Evolutionary conservation across 2,113 vertebrate species (phyloP).

Genomic region (Crotalus horridus): DNA sequence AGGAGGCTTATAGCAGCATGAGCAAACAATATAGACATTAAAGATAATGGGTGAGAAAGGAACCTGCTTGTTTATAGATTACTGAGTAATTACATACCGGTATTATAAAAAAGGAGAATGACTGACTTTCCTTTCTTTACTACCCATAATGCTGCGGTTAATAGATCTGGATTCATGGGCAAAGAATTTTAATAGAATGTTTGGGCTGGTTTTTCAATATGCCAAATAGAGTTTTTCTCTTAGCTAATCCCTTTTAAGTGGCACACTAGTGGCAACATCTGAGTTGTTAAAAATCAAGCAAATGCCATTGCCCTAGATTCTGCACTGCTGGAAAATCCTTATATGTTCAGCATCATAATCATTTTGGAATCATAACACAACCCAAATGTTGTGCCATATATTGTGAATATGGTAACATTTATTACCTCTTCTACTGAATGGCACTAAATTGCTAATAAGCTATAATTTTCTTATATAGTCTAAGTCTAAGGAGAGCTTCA

Average conservation of each 20-base stretch:
- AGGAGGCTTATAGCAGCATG: background rate
- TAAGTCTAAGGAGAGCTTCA: background rate
- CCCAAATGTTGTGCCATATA: background rate
- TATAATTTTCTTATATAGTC: background rate
- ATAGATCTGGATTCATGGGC: background rate
- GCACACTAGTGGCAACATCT: background rate
- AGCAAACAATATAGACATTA: background rate
- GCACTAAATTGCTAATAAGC: background rate
- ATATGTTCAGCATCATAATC: background rate
- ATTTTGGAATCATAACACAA: background rate
- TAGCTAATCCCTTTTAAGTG: background rate
- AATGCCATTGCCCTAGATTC: background rate
- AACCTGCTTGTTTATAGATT: background rate
- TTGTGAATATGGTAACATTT: background rate
- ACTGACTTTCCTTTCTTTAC: background rate
- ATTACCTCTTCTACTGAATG: background rate
- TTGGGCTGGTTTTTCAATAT: background rate
- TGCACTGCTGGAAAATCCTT: background rate
- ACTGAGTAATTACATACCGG: background rate
- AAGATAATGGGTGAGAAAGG: background rate
- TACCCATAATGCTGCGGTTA: background rate
- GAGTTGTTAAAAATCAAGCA: background rate
- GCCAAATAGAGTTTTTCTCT: background rate
- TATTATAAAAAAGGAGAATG: background rate
- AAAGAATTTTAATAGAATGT: background rate